These are phyloP conservation scores for Ailuropoda melanoleuca DNA, from an alignment of 2,113 vertebrate genomes.

Conservation along the genomic window DNA sequence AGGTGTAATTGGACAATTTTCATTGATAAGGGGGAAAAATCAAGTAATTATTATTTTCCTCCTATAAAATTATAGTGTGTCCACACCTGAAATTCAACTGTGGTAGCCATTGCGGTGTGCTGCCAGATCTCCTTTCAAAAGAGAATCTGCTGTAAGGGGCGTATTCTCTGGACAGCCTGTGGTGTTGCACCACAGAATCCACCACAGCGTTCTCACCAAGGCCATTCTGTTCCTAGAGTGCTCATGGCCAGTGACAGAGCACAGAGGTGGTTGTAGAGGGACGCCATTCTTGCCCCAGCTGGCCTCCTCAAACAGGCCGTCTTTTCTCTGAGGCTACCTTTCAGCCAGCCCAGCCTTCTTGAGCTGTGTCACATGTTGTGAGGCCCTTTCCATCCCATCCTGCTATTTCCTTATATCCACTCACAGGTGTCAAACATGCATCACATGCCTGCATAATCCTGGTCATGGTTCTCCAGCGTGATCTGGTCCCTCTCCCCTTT, in stretches of 20 bases:
- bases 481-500: neutral
- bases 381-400: neutral
- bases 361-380: neutral
- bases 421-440: accelerated
- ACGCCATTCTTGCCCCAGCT: neutral
- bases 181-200: neutral
- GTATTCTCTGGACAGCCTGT: neutral
- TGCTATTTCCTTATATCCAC: neutral
- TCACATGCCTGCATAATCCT: neutral
- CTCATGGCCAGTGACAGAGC: neutral
- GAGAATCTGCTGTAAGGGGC: neutral
- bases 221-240: neutral
- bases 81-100: neutral
- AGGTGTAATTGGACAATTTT: neutral
- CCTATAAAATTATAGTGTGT: neutral
- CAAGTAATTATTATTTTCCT: neutral
- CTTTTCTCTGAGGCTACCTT: neutral
- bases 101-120: too few species aligned
- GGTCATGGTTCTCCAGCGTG: neutral
- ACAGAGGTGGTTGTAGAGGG: neutral
- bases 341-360: neutral
- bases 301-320: neutral
- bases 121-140: neutral
- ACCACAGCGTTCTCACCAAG: neutral
- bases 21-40: neutral